phyloP scores from a whole-genome alignment of 2,113 vertebrate genomes.

The Takifugu flavidus region DNA sequence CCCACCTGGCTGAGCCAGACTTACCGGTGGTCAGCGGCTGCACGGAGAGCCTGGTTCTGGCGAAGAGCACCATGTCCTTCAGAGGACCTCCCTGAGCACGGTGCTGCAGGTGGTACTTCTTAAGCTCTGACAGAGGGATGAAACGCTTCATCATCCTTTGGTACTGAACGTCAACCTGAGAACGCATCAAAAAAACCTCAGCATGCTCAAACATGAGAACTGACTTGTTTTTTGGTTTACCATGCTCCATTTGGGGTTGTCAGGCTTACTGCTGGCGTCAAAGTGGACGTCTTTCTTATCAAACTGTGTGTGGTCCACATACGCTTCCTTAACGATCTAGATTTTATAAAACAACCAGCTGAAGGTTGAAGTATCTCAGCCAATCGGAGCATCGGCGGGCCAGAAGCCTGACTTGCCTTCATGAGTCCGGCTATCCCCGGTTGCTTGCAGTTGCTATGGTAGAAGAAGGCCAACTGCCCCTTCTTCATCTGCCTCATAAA shows the following conservation, averaged over 20 bases:
- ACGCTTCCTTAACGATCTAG: constrained; percentile 90
- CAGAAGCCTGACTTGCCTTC: constrained; percentile 69
- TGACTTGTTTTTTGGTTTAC: constrained; percentile 53
- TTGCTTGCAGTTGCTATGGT: constrained; percentile 97
- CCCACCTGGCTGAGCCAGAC: neutral
- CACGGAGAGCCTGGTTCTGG: constrained; percentile 84
- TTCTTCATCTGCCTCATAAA: constrained; percentile 91
- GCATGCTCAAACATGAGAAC: neutral
- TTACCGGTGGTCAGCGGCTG: constrained; percentile 86
- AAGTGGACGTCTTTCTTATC: constrained; percentile 87
- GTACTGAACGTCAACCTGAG: constrained; percentile 90
- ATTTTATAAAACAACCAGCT: neutral
- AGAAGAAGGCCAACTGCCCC: constrained; percentile 90
- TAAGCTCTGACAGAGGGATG: constrained; percentile 87
- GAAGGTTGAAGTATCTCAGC: neutral
- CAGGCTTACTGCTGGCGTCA: constrained; percentile 84
- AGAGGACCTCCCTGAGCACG: constrained; percentile 78
- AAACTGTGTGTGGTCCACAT: constrained; percentile 97
- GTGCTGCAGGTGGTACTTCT: constrained; percentile 82
- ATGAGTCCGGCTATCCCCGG: constrained; percentile 88
- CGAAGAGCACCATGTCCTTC: constrained; percentile 84
- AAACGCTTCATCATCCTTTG: constrained; percentile 87
- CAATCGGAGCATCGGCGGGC: neutral
- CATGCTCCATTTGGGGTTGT: constrained; percentile 96
- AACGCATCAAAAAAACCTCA: neutral